Evolutionary conservation across 2,888 invertebrate species (phyloP), one percentile per base, ranked within the genome.

Genomic region (Drosophila meridiana): DNA sequence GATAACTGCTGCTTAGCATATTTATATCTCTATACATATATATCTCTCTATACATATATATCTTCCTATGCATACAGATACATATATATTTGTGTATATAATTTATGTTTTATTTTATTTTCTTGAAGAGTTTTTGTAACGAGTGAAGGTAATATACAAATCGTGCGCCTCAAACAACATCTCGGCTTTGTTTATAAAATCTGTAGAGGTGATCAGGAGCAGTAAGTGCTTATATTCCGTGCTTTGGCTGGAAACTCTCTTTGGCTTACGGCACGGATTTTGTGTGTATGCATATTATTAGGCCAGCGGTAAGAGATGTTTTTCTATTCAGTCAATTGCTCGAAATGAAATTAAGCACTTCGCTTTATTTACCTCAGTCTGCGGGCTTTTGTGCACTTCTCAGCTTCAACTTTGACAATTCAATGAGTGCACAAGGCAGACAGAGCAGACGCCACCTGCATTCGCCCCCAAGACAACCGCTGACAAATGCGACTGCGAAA

Each of bases 371-470:
- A 38, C 66, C 62, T 59, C n/a, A 20, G 11, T 58, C 36, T 36
- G 42, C 26, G 47, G 32, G 14, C 50, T 43, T 78, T 60, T 48
- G 58, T 26, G 45, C 28, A 45, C 45, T 52, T 56, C 26, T 58
- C 45, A 40, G 30, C 47, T 63, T 32, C 14, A 28, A 28, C 45
- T 55, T 43, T 57, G 64, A 76, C 69, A 80, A 72, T 78, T 76
- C 76, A 67, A 80, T 78, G 66, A 60, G 47, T 59, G 60, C 11
- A 47, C 26, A 42, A 60, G 56, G 55, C 62, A 62, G 69, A 56
- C 43, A 61, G 45, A 30, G n/a, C 42, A 32, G 30, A 45, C 45
- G 45, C 40, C 48, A 61, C 42, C 48, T 69, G 58, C 56, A 42
- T 13, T 11, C 6, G 45, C 47, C 42, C 9, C 26, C 34, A 7